Percentiles rank a stretch among this genome's conserved stretches.
Evolutionary conservation across 2,888 invertebrate species (phyloP).

Genomic region (Tenthredo scrophulariae): DNA sequence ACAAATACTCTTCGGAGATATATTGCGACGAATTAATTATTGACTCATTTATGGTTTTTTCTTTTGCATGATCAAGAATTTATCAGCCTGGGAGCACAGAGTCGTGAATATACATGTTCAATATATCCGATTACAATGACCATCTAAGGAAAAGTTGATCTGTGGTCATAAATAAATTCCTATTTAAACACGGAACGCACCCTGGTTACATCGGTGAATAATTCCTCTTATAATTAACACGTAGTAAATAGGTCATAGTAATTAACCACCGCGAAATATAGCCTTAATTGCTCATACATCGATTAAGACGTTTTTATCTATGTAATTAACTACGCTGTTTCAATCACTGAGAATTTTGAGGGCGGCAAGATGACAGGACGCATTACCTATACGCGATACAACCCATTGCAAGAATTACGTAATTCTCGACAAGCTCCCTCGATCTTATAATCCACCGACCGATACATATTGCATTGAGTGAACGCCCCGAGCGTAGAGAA

Average conservation of each 20-base stretch:
- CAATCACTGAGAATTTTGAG: constrained; percentile 21
- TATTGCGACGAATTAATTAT: not conserved
- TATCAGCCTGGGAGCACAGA: constrained; percentile 22
- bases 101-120: not conserved
- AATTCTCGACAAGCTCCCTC: not conserved
- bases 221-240: constrained; percentile 13
- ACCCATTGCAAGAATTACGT: not conserved
- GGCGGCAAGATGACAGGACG: constrained; percentile 22
- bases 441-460: not conserved
- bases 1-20: not conserved
- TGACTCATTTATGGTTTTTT: not conserved
- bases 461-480: not conserved
- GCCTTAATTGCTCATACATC: constrained; percentile 30
- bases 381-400: not conserved
- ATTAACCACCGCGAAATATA: constrained; percentile 31
- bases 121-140: constrained; percentile 21
- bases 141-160: constrained; percentile 47
- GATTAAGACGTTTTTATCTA: constrained; percentile 33
- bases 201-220: constrained; percentile 12
- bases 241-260: constrained; percentile 13
- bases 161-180: constrained; percentile 42
- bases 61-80: not conserved
- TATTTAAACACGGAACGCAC: constrained; percentile 12
- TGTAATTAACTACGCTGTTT: constrained; percentile 24
- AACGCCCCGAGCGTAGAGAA: not conserved